phyloP scores from a whole-genome alignment of 2,797 vertebrate species.

The Notolepis coatsorum region DNA sequence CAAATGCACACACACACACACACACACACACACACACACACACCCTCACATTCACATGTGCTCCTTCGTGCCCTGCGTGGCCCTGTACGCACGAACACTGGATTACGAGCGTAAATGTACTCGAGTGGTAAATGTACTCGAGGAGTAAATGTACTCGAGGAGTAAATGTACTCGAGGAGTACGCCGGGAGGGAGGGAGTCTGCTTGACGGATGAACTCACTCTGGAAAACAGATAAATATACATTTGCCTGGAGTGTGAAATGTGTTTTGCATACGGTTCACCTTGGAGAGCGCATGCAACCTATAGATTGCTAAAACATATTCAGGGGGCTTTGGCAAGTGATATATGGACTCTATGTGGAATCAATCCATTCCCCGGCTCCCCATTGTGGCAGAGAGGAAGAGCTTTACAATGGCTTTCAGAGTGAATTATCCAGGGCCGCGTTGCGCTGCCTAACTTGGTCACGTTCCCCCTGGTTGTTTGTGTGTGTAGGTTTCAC shows the following conservation, averaged over 20 bases:
- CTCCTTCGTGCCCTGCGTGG: constrained; percentile 29
- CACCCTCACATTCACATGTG: constrained; percentile 41
- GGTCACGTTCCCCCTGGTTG: constrained; percentile 36
- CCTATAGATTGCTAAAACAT: constrained; percentile 54
- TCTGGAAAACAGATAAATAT: constrained; percentile 25
- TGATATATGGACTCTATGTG: constrained; percentile 23
- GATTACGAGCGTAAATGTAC: constrained; percentile 5
- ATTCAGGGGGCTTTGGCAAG: constrained; percentile 65
- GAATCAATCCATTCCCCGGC: constrained; percentile 23
- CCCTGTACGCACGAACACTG: constrained; percentile 20
- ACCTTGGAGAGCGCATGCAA: constrained; percentile 13
- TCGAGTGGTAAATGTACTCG: constrained; percentile 14
- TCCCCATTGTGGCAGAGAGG: constrained; percentile 7
- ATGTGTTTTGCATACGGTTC: constrained; percentile 33
- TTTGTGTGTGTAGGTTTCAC: constrained; percentile 46
- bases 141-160: not conserved
- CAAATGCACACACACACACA: constrained; percentile 27
- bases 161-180: constrained; percentile 2
- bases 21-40: constrained; percentile 12
- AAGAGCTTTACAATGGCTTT: constrained; percentile 37
- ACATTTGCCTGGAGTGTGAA: constrained; percentile 43
- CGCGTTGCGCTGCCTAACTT: constrained; percentile 40
- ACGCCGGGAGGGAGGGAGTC: not conserved
- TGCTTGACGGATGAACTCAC: constrained; percentile 5
- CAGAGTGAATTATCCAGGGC: constrained; percentile 37